These are phyloP conservation scores for Lacerta agilis DNA, from an alignment of 2,797 vertebrate species.

Conservation along the genomic window DNA sequence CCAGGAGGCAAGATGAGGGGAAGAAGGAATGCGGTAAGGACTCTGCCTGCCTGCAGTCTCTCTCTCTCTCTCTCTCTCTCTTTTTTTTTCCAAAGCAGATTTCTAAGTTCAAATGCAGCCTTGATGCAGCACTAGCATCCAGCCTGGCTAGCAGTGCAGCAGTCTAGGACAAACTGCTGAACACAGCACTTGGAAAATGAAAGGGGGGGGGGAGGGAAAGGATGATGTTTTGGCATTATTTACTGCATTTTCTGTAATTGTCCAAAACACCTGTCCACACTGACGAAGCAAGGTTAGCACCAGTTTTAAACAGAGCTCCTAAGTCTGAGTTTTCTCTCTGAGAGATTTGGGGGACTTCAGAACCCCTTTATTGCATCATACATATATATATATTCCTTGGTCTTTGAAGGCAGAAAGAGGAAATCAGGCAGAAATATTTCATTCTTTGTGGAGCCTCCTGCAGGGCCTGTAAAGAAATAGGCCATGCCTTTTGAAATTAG, in stretches of 20 bases:
- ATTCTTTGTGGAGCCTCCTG: background rate
- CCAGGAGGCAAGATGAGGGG: slow-evolving; percentile 81
- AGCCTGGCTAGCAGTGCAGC: slow-evolving; percentile 51
- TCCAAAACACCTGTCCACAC: background rate
- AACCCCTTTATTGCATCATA: background rate
- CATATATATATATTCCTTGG: background rate
- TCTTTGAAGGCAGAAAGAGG: background rate
- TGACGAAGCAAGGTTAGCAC: background rate
- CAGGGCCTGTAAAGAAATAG: background rate
- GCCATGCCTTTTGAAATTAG: background rate
- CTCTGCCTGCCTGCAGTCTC: slow-evolving; percentile 61
- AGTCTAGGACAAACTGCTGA: slow-evolving; percentile 76
- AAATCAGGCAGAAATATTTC: background rate
- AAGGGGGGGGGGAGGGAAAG: background rate
- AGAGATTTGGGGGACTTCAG: background rate
- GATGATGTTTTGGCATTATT: slow-evolving; percentile 28
- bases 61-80: rapidly evolving
- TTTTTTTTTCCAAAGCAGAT: slow-evolving; percentile 45
- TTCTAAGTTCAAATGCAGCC: slow-evolving; percentile 76
- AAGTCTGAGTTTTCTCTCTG: background rate
- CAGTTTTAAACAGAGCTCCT: background rate
- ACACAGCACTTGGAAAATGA: slow-evolving; percentile 42
- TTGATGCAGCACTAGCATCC: background rate
- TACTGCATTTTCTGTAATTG: background rate
- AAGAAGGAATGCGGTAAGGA: slow-evolving; percentile 87